These are phyloP conservation scores for Lethenteron reissneri DNA, from an alignment of 2,113 vertebrate species.

Conservation along the genomic window DNA sequence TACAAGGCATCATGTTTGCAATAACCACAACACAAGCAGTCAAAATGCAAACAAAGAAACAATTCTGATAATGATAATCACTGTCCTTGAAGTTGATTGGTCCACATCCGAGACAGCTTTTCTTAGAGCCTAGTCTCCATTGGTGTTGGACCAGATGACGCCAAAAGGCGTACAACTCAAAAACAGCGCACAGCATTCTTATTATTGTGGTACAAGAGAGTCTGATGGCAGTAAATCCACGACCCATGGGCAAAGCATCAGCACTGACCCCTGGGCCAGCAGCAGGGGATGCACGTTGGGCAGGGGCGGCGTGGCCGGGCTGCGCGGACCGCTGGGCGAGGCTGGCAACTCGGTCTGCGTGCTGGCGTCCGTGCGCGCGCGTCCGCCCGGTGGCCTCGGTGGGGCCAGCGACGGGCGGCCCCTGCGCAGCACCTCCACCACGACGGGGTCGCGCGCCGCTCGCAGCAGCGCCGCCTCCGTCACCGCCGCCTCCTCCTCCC, in stretches of 20 bases:
- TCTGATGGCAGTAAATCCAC: slow-evolving; percentile 9
- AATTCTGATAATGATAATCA: too few relatives aligned
- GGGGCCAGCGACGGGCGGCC: background rate
- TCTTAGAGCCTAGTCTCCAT: too few relatives aligned
- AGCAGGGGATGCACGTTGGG: background rate
- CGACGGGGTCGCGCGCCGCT: slow-evolving; percentile 1
- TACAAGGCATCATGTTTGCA: too few relatives aligned
- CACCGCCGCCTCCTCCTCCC: background rate
- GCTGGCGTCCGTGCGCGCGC: background rate
- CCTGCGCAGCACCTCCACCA: slow-evolving; percentile 5
- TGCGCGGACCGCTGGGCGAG: background rate
- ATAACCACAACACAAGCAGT: too few relatives aligned
- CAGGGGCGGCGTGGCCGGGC: slow-evolving; percentile 3
- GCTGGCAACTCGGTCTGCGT: background rate
- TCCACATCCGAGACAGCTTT: too few relatives aligned
- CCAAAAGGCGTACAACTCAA: too few relatives aligned
- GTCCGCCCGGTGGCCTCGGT: background rate
- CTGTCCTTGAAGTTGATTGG: too few relatives aligned
- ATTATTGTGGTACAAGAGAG: too few relatives aligned
- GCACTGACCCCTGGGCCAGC: background rate
- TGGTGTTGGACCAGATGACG: too few relatives aligned
- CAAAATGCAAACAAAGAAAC: too few relatives aligned
- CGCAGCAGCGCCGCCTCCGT: background rate
- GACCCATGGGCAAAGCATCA: too few relatives aligned
- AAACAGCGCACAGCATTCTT: too few relatives aligned